phyloP scores from a whole-genome alignment of 23 tunicate genomes.

The Trididemnum nubilum region DNA sequence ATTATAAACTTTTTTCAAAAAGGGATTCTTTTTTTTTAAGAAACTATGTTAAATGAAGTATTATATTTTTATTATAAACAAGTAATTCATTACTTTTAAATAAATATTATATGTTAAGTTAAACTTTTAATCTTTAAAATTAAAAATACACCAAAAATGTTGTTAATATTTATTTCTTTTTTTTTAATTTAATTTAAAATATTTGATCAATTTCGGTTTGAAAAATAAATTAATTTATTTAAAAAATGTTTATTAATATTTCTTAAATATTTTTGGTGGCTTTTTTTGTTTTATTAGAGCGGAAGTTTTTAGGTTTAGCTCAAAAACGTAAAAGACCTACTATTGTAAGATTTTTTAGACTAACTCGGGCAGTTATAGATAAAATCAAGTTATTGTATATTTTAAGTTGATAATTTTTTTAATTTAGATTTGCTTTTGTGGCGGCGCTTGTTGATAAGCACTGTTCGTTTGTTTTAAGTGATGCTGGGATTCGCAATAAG shows the following conservation, averaged over 20 bases:
- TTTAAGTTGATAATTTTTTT: no score
- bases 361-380: conserved; percentile 9
- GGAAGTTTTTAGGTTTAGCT: conserved; percentile 13
- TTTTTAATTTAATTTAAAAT: not conserved
- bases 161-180: not conserved
- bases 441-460: no score
- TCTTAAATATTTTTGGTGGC: conserved; percentile 13
- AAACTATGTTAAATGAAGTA: no score
- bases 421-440: no score
- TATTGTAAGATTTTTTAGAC: not conserved
- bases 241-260: not conserved
- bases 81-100: not conserved
- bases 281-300: conserved; percentile 25
- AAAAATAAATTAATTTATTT: no score
- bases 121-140: not conserved
- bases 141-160: not conserved
- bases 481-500: no score
- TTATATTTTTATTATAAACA: conserved; percentile 27
- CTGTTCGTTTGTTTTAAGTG: no score
- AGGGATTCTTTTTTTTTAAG: not conserved
- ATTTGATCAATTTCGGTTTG: no score
- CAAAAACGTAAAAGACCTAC: conserved; percentile 19
- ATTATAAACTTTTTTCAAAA: no score
- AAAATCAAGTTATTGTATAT: not conserved
- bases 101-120: not conserved